Conservation (phyloP, 2,113 vertebrate species). For the Acanthisitta chloris region DNA sequence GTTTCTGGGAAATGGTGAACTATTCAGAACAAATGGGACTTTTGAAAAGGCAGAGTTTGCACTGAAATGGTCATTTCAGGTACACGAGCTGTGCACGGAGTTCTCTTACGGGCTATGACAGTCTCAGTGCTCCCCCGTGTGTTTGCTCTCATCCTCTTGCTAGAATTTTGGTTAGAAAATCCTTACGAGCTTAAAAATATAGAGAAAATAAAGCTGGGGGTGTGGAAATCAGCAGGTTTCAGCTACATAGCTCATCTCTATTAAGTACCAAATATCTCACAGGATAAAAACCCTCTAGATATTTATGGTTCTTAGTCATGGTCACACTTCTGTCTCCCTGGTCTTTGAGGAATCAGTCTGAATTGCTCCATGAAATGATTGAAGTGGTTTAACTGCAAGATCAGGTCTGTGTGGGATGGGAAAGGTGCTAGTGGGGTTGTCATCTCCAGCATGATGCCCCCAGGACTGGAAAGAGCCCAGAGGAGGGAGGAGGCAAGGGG, state of each 20-base stretch:
- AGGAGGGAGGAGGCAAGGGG: neutral
- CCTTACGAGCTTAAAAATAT: neutral
- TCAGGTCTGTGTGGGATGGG: neutral
- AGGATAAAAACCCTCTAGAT: neutral
- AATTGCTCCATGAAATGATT: neutral
- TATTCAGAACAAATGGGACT: neutral
- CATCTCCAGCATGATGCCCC: neutral
- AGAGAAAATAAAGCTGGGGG: neutral
- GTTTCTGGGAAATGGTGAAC: neutral
- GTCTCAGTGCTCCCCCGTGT: constrained; percentile 48
- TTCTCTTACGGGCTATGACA: neutral
- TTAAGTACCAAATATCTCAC: neutral
- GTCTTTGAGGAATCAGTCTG: neutral
- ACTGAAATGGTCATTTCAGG: neutral
- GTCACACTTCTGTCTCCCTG: neutral
- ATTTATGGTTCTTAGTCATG: neutral
- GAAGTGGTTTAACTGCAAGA: neutral
- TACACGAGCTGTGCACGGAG: neutral
- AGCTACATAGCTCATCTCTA: neutral
- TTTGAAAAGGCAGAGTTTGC: neutral
- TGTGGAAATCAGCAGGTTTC: neutral
- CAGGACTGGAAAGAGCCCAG: neutral
- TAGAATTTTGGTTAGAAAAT: neutral
- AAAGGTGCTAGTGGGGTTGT: neutral
- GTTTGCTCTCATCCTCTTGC: neutral